phyloP scores from a whole-genome alignment of 2,888 invertebrate species.

The Perithous albicinctus region DNA sequence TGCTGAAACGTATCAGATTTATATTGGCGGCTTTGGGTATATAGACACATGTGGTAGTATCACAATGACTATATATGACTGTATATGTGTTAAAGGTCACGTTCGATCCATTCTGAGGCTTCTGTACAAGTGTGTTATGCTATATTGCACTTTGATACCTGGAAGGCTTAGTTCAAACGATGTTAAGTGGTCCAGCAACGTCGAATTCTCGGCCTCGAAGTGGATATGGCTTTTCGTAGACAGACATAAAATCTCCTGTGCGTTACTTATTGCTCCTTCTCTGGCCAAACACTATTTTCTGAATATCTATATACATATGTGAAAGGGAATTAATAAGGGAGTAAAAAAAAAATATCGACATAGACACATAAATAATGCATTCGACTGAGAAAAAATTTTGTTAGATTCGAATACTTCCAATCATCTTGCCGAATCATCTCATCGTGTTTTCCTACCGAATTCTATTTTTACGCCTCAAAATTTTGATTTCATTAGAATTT shows the following conservation, averaged over 20 bases:
- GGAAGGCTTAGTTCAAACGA: not conserved
- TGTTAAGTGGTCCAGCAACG: not conserved
- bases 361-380: too few relatives aligned
- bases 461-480: too few relatives aligned
- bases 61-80: not conserved
- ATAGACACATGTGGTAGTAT: not conserved
- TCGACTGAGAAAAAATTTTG: too few relatives aligned
- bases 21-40: not conserved
- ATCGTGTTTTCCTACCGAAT: too few relatives aligned
- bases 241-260: not conserved
- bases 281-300: too few relatives aligned
- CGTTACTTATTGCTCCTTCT: not conserved
- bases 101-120: not conserved
- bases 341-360: too few relatives aligned
- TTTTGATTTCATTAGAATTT: too few relatives aligned
- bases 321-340: too few relatives aligned
- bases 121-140: not conserved
- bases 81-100: not conserved
- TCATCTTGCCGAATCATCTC: too few relatives aligned
- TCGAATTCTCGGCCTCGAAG: slow-evolving; percentile 4
- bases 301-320: too few relatives aligned
- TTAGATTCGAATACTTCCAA: too few relatives aligned
- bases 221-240: slow-evolving; percentile 1
- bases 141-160: not conserved
- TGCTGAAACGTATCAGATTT: slow-evolving; percentile 6